Evolutionary conservation across 2,888 invertebrate genomes (phyloP), one percentile per base, ranked within the genome.

Genomic region (Drosophila macrospina): DNA sequence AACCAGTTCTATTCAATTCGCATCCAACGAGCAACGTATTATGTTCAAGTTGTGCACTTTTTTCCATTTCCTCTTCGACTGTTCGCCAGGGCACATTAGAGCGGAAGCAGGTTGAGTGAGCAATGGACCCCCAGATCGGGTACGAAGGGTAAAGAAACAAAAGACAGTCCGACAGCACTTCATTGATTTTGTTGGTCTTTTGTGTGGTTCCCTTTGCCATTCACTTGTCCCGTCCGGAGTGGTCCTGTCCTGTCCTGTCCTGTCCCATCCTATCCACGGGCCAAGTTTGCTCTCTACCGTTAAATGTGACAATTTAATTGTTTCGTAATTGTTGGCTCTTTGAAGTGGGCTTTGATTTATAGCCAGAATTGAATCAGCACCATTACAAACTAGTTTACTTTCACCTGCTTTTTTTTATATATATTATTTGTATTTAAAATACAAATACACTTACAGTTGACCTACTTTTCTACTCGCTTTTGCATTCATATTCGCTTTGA

Each of bases 261-360:
- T 47, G 32, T 20, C 60, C 37, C 54, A 37, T 50, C 36, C 51
- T 52, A 44, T 39, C 28, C 52, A 66, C 28, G 32, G 32, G 32
- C 13, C 41, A 70, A 63, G 75, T 65, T 78, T 69, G 69, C 57
- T 59, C 45, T 50, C 28, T 52, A 56, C 48, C 68, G 54, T 67
- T 78, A 63, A 70, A 69, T 75, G 84, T 80, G 85, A 86, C 88
- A 86, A 88, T 86, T 88, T 86, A 86, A 86, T 86, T 85, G 85
- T 88, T 78, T 79, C 77, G 86, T 83, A 86, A 85, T 88, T 79
- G 86, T 78, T 74, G 64, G 56, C 65, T 41, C 75, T 76, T 76
- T 67, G 69, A 78, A 59, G 57, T 64, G 67, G 44, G 4, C 61
- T 65, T 44, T 85, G 85, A 85, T 77, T 83, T 75, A 81, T 72